These are phyloP conservation scores for Nixonia krombeini DNA, from an alignment of 1,140 invertebrate genomes.

Conservation along the genomic window DNA sequence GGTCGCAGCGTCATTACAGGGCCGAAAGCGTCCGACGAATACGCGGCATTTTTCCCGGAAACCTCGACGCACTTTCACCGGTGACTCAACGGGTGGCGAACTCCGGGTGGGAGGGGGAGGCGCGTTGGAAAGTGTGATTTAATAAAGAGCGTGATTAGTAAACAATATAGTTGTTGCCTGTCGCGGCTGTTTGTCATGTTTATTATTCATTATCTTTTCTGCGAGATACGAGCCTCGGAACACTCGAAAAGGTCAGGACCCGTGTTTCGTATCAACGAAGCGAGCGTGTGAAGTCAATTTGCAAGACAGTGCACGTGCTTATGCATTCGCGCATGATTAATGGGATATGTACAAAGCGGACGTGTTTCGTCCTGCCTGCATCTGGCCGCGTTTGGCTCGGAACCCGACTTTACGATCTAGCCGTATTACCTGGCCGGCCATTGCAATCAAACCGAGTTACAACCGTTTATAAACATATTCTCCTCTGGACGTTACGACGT, in stretches of 20 bases:
- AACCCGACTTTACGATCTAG: constrained; percentile 21
- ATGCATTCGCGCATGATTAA: constrained; percentile 42
- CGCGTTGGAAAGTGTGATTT: background rate
- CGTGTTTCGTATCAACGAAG: constrained; percentile 49
- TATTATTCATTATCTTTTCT: constrained; percentile 37
- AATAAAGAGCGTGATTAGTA: constrained; percentile 5
- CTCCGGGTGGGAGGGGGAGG: too few species aligned
- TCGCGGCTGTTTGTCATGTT: constrained; percentile 28
- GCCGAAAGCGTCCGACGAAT: constrained; percentile 5
- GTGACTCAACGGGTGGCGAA: too few species aligned
- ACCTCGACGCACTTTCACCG: too few species aligned
- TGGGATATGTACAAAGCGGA: constrained; percentile 39
- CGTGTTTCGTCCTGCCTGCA: constrained; percentile 30
- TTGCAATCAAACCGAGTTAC: background rate
- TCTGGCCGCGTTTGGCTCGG: constrained; percentile 17
- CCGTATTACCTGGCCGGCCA: background rate
- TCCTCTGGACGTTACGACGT: too few species aligned
- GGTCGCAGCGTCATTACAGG: constrained; percentile 22
- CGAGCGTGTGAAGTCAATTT: constrained; percentile 58
- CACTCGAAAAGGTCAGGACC: constrained; percentile 49
- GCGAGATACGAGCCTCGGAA: constrained; percentile 33
- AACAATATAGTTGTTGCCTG: constrained; percentile 24
- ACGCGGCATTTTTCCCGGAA: constrained; percentile 4
- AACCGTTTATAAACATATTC: too few species aligned
- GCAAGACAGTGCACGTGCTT: constrained; percentile 41